Evolutionary conservation across 2,888 invertebrate species (phyloP), one percentile per base, ranked within the genome.

Genomic region (Hyalella azteca): DNA sequence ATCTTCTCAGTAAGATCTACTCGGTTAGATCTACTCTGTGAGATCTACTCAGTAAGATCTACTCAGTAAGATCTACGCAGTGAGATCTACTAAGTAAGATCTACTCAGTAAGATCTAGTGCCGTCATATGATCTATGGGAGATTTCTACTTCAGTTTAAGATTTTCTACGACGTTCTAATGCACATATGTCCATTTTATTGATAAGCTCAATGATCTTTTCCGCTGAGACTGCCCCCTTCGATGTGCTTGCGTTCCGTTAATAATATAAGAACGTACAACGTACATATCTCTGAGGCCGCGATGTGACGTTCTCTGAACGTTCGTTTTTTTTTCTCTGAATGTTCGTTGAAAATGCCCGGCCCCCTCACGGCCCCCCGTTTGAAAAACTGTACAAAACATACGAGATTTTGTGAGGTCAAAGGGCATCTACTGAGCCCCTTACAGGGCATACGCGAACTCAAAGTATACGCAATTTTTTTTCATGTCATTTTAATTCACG

Each of bases 41-140:
- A n/a, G n/a, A n/a, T n/a, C n/a, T n/a, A n/a, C n/a, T n/a, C n/a
- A n/a, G n/a, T n/a, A n/a, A n/a, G n/a, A n/a, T n/a, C n/a, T n/a
- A n/a, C n/a, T n/a, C n/a, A n/a, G n/a, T n/a, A n/a, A n/a, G n/a
- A n/a, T n/a, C n/a, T n/a, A n/a, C n/a, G n/a, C n/a, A n/a, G n/a
- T n/a, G n/a, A n/a, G n/a, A n/a, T n/a, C n/a, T n/a, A n/a, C n/a
- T 15, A 45, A 45, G 45, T 45, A 45, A n/a, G n/a, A 32, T 36
- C 36, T 66, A 66, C 66, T 66, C 66, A 66, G 36, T 66, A 66
- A 66, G 66, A 66, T 11, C 19, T 66, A 66, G 66, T 66, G 66
- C 32, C 36, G 66, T n/a, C n/a, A n/a, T 66, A 66, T 36, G 36
- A n/a, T 39, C 66, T 66, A 36, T 45, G 9, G 15, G 66, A 66